phyloP scores from a whole-genome alignment of 2,797 vertebrate species.

The Intellagama lesueurii region DNA sequence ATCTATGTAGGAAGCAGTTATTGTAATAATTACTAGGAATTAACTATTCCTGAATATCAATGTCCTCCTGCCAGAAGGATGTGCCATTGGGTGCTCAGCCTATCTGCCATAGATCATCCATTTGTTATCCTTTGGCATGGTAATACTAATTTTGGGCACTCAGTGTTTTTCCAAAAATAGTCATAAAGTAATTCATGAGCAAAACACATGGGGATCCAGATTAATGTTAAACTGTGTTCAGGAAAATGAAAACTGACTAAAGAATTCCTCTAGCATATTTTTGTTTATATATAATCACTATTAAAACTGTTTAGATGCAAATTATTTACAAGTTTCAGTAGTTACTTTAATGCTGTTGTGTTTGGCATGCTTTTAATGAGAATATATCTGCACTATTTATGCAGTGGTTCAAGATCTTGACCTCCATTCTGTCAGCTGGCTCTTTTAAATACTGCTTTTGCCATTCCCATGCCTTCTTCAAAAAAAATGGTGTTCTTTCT shows the following conservation, averaged over 20 bases:
- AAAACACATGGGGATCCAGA: too few species aligned
- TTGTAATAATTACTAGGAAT: too few species aligned
- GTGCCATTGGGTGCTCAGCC: too few species aligned
- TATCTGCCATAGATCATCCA: too few species aligned
- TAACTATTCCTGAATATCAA: too few species aligned
- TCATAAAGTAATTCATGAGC: too few species aligned
- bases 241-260: not conserved
- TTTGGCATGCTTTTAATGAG: slow-evolving; percentile 42
- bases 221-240: too few species aligned
- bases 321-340: slow-evolving; percentile 58
- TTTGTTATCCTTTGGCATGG: too few species aligned
- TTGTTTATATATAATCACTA: not conserved
- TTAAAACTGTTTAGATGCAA: not conserved
- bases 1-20: too few species aligned
- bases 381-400: slow-evolving; percentile 22
- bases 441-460: slow-evolving; percentile 7
- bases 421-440: slow-evolving; percentile 14
- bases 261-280: not conserved
- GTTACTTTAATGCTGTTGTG: slow-evolving; percentile 48
- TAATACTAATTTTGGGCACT: too few species aligned
- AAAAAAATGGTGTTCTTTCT: slow-evolving; percentile 48
- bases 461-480: slow-evolving; percentile 39
- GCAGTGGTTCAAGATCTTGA: slow-evolving; percentile 32
- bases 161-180: too few species aligned
- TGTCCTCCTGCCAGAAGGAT: too few species aligned